A percentile compares a stretch with the other conserved stretches of the same genome.
phyloP scores from a whole-genome alignment of 2,797 vertebrate species.

The Varecia variegata region DNA sequence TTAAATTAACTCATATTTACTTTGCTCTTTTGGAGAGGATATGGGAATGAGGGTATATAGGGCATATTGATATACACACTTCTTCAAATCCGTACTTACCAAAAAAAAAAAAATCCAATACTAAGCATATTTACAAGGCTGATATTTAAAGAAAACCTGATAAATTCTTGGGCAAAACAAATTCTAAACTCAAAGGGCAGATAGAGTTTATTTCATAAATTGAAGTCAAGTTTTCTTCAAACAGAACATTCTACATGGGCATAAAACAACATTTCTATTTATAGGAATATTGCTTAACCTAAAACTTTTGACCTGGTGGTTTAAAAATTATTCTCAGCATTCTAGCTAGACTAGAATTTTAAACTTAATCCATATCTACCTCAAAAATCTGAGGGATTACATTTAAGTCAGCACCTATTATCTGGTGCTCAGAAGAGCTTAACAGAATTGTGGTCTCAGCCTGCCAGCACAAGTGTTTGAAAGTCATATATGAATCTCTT shows the following conservation, averaged over 20 bases:
- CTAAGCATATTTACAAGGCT: slow-evolving; percentile 1
- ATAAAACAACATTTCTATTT: slow-evolving; percentile 13
- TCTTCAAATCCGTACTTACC: background rate
- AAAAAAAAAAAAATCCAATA: background rate
- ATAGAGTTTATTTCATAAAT: background rate
- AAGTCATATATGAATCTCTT: background rate
- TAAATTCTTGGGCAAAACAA: slow-evolving; percentile 34
- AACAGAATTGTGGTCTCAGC: background rate
- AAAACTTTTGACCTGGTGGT: background rate
- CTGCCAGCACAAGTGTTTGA: background rate
- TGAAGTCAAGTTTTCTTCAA: background rate
- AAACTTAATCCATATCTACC: background rate
- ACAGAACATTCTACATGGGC: background rate
- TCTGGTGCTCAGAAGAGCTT: background rate
- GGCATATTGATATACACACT: background rate
- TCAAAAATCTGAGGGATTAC: background rate
- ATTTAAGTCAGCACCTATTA: background rate
- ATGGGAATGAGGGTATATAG: background rate
- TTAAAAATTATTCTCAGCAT: background rate
- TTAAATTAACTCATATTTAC: slow-evolving; percentile 28
- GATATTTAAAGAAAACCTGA: slow-evolving; percentile 43
- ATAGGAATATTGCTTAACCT: background rate
- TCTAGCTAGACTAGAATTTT: background rate
- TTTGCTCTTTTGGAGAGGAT: background rate
- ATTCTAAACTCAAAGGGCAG: slow-evolving; percentile 56